A percentile compares a stretch with the other conserved stretches of the same genome.
These are phyloP conservation scores for Xylota segnis DNA, from an alignment of 2,888 invertebrate genomes.

Conservation along the genomic window DNA sequence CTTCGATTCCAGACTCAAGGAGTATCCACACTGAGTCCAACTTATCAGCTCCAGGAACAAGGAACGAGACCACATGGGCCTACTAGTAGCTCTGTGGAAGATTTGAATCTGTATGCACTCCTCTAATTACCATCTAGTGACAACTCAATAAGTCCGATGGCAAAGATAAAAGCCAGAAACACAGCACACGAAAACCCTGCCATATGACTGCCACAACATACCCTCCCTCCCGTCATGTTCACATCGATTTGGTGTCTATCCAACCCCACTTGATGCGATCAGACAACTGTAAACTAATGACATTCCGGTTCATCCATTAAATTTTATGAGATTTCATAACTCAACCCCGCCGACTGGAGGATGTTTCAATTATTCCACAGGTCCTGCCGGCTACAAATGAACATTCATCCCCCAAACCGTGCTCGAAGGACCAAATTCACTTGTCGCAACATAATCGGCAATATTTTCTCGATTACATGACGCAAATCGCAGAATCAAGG, in stretches of 20 bases:
- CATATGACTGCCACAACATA: conserved; percentile 42
- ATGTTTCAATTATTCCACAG: conserved; percentile 76
- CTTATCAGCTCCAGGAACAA: too few species aligned
- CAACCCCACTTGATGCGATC: conserved; percentile 77
- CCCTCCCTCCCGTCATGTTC: conserved; percentile 31
- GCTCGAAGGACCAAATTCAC: conserved; percentile 80
- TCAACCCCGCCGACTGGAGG: conserved; percentile 50
- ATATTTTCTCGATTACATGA: conserved; percentile 82
- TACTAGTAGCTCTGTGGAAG: too few species aligned
- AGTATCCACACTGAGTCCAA: too few species aligned
- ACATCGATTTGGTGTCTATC: conserved; percentile 34
- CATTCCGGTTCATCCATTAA: conserved; percentile 77
- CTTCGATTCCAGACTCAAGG: too few species aligned
- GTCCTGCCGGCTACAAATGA: conserved; percentile 61
- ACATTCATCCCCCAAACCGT: conserved; percentile 43
- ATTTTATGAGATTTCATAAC: conserved; percentile 77
- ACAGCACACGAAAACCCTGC: conserved; percentile 14
- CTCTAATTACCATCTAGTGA: conserved; percentile 61
- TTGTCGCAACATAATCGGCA: conserved; percentile 82
- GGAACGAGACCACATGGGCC: too few species aligned
- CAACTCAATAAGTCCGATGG: conserved; percentile 62
- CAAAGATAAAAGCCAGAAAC: conserved; percentile 2
- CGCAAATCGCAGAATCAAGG: conserved; percentile 72
- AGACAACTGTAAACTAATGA: conserved; percentile 83
- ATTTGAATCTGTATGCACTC: not conserved